Conservation (phyloP, 2,113 vertebrate species). For the Solea solea region DNA sequence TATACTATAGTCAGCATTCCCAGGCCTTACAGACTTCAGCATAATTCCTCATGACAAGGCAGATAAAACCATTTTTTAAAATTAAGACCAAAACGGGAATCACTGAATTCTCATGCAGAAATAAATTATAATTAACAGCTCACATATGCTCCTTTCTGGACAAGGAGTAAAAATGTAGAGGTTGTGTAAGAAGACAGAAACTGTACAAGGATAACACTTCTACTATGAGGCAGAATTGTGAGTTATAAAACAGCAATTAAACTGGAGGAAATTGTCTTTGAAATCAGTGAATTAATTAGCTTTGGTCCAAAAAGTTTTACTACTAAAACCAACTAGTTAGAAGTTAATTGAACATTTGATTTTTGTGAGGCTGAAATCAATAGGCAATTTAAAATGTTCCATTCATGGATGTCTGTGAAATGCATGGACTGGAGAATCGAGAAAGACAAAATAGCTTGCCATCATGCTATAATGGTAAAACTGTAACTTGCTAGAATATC, state of each 20-base stretch:
- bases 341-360: no score
- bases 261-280: neutral
- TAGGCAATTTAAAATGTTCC: no score
- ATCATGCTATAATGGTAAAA: no score
- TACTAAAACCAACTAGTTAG: no score
- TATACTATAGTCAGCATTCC: conserved; percentile 35
- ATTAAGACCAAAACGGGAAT: conserved; percentile 15
- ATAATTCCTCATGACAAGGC: conserved; percentile 32
- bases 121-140: conserved; percentile 1
- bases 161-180: neutral
- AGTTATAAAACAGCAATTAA: neutral
- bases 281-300: neutral
- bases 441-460: no score
- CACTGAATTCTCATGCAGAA: neutral
- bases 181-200: neutral
- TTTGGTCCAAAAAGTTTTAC: no score
- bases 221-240: neutral
- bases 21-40: conserved; percentile 14
- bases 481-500: no score
- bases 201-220: neutral
- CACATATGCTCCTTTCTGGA: neutral
- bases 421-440: no score
- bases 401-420: no score
- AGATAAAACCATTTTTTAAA: neutral
- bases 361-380: no score